phyloP scores from a whole-genome alignment of 2,113 vertebrate species.

The Eulacestoma nigropectus region DNA sequence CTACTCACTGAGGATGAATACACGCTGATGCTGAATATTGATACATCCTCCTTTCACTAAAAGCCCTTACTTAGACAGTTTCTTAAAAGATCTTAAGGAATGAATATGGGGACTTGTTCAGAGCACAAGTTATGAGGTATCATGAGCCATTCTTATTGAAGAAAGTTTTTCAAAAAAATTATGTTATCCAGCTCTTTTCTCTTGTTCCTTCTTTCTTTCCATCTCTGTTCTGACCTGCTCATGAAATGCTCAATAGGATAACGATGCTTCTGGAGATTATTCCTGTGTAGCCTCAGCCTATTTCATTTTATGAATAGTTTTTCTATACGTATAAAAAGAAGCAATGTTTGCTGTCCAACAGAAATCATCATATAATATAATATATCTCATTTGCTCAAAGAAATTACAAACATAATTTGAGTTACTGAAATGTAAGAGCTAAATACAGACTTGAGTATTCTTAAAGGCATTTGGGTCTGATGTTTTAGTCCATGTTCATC shows the following conservation, averaged over 20 bases:
- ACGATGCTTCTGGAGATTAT: not conserved
- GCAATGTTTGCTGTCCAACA: not conserved
- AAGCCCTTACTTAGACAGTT: not conserved
- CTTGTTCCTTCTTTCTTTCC: not conserved
- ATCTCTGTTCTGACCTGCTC: not conserved
- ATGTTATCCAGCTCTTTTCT: not conserved
- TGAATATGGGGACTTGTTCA: not conserved
- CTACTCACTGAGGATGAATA: slow-evolving; percentile 21
- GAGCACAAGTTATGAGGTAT: not conserved
- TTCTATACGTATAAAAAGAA: not conserved
- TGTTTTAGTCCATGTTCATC: not conserved
- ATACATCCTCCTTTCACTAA: not conserved
- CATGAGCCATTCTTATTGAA: not conserved
- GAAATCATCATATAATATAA: not conserved
- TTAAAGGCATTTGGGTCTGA: not conserved
- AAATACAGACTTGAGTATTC: not conserved
- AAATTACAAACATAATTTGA: not conserved
- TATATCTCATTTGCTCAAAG: not conserved
- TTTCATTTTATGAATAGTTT: not conserved
- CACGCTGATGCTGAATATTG: slow-evolving; percentile 15
- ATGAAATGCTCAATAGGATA: not conserved
- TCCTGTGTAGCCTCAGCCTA: not conserved
- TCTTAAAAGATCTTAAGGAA: not conserved
- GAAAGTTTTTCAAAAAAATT: not conserved
- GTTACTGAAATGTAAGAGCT: not conserved